A percentile compares a stretch with the other conserved stretches of the same genome.
These are phyloP conservation scores for Apodemia zela DNA, from an alignment of 2,888 invertebrate species.

Conservation along the genomic window DNA sequence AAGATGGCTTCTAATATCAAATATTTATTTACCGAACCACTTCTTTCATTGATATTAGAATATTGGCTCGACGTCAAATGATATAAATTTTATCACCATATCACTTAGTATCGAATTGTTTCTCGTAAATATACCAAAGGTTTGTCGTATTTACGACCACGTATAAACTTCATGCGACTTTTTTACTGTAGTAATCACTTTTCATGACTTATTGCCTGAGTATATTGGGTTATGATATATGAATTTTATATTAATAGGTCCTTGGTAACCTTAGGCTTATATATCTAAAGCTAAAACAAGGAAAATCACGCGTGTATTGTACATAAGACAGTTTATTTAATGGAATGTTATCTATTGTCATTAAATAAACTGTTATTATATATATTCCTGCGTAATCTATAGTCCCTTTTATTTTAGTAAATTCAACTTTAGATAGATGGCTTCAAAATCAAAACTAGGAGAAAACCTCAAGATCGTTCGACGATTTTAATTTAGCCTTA, in stretches of 20 bases:
- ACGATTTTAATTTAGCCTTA: too few relatives aligned
- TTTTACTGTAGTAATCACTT: conserved; percentile 40
- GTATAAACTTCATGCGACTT: conserved; percentile 41
- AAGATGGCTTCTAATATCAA: conserved; percentile 10
- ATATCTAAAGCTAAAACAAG: neutral
- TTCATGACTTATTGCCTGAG: conserved; percentile 32
- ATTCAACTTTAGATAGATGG: too few relatives aligned
- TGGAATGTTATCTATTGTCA: too few relatives aligned
- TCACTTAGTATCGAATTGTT: conserved; percentile 69
- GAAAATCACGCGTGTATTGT: neutral
- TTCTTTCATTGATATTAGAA: conserved; percentile 20
- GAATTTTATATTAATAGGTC: conserved; percentile 21
- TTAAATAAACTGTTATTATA: too few relatives aligned
- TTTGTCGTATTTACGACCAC: conserved; percentile 69
- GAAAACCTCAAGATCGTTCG: too few relatives aligned
- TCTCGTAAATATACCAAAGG: conserved; percentile 63
- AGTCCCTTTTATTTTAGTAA: too few relatives aligned
- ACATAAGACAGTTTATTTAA: too few relatives aligned
- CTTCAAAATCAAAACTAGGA: too few relatives aligned
- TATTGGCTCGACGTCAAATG: conserved; percentile 19
- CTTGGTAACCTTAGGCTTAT: conserved; percentile 5
- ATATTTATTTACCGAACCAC: conserved; percentile 13
- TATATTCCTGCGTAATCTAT: too few relatives aligned
- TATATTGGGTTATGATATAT: conserved; percentile 22
- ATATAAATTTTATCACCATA: conserved; percentile 61